Conservation (phyloP, 2,797 vertebrate genomes). For the Taeniopygia guttata region DNA sequence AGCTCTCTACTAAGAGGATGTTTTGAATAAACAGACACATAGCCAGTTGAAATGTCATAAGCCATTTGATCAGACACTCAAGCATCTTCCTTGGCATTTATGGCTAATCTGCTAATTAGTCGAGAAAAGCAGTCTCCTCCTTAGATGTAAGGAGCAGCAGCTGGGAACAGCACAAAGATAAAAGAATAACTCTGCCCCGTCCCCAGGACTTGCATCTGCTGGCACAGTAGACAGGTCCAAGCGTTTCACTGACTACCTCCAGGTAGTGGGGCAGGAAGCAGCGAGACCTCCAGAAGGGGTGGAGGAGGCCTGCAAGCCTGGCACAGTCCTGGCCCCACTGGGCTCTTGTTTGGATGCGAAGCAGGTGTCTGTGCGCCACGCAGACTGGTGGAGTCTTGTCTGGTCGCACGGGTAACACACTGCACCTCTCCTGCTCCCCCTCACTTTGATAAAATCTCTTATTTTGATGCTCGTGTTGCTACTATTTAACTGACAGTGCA, state of each 20-base stretch:
- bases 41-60: neutral
- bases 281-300: accelerated
- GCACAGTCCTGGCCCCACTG: accelerated
- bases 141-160: neutral
- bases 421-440: neutral
- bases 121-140: neutral
- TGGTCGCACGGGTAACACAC: accelerated
- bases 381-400: neutral
- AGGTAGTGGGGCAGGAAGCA: accelerated
- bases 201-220: too few species aligned
- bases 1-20: neutral
- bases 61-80: neutral
- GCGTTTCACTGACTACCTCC: accelerated
- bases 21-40: neutral
- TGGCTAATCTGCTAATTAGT: neutral
- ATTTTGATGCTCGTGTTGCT: too few species aligned
- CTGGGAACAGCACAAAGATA: neutral
- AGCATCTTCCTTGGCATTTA: neutral
- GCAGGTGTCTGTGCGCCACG: neutral
- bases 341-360: neutral
- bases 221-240: too few species aligned
- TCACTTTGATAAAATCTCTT: neutral
- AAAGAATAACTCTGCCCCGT: neutral
- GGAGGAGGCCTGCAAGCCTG: accelerated
- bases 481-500: too few species aligned